Conservation (phyloP, 2,888 invertebrate genomes). For the Laspeyria flexula region DNA sequence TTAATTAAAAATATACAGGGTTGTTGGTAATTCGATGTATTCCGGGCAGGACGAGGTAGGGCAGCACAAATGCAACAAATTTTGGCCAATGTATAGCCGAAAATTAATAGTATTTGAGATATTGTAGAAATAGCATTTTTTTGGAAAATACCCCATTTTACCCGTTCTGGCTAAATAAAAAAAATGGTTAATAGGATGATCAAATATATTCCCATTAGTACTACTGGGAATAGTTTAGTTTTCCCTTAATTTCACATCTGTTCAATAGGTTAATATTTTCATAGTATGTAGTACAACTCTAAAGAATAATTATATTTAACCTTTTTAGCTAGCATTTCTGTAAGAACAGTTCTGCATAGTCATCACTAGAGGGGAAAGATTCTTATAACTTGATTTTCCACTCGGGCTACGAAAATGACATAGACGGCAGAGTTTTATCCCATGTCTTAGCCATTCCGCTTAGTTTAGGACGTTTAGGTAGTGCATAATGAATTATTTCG, state of each 20-base stretch:
- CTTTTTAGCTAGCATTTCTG: not conserved
- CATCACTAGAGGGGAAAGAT: not conserved
- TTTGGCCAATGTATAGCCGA: too few species aligned
- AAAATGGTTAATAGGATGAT: too few species aligned
- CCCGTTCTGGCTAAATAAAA: too few species aligned
- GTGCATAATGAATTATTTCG: not conserved
- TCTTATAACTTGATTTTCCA: not conserved
- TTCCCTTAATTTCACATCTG: not conserved
- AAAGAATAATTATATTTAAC: not conserved
- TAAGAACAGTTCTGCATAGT: not conserved
- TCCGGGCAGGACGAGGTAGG: too few species aligned
- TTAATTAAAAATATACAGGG: too few species aligned
- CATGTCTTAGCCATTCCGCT: not conserved
- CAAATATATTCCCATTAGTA: too few species aligned
- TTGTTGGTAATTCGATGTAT: too few species aligned
- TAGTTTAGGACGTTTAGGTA: not conserved
- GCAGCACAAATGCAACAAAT: too few species aligned
- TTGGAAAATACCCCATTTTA: too few species aligned
- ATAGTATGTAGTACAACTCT: not conserved
- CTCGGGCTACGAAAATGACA: not conserved
- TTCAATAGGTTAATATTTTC: conserved; percentile 1
- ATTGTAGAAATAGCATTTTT: too few species aligned
- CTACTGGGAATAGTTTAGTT: too few species aligned
- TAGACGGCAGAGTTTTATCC: not conserved
- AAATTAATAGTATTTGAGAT: too few species aligned